These are phyloP conservation scores for Halisarca cf. caerulea DNA, from an alignment of 37 sponge, comb jelly and placozoan genomes.

Conservation along the genomic window DNA sequence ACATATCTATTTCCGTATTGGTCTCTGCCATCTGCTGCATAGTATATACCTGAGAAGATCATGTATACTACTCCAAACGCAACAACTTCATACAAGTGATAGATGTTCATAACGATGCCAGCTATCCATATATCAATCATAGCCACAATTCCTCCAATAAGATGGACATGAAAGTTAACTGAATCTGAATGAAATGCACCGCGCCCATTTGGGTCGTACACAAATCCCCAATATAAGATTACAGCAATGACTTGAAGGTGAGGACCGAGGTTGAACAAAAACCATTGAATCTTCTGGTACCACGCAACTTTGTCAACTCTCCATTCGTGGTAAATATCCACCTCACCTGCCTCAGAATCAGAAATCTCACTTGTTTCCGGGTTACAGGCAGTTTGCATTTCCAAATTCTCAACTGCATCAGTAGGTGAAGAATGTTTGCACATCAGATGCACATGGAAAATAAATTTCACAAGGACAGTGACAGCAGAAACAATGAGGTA, in stretches of 20 bases:
- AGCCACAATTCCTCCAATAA: constrained; percentile 32
- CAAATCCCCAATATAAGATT: constrained; percentile 35
- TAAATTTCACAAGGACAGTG: background rate
- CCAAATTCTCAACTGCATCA: no score
- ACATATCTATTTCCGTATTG: constrained; percentile 39
- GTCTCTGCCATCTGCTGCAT: constrained; percentile 48
- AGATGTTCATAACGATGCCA: constrained; percentile 34
- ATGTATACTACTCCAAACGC: constrained; percentile 22
- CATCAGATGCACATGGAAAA: background rate
- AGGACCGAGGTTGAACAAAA: constrained; percentile 11
- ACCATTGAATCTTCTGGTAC: constrained; percentile 41
- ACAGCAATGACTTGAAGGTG: background rate
- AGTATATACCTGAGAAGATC: constrained; percentile 58
- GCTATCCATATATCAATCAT: constrained; percentile 53
- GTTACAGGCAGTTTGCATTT: no score
- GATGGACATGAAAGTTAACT: constrained; percentile 35
- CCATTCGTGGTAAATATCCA: constrained; percentile 13
- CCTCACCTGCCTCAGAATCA: background rate
- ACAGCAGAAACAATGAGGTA: constrained; percentile 45
- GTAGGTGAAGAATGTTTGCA: no score
- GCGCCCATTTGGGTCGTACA: background rate
- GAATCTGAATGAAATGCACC: no score
- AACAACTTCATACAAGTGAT: constrained; percentile 27
- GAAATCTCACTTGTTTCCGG: no score
- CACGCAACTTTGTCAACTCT: constrained; percentile 9